A percentile compares a stretch with the other conserved stretches of the same genome.
Conservation (phyloP, 2,113 vertebrate genomes). For the Megalops atlanticus region DNA sequence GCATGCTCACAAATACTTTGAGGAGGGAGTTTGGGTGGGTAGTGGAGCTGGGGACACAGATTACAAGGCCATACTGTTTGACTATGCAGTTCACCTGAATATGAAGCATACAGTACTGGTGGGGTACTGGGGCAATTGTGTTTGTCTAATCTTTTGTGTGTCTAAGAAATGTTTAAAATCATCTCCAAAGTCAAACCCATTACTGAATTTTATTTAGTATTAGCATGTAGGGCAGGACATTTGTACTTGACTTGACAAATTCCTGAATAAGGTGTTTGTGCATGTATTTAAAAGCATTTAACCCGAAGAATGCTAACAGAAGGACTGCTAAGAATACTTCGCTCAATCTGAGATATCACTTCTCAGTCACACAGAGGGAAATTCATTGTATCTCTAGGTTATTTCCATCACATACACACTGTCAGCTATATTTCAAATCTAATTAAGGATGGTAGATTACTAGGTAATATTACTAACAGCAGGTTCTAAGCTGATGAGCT, state of each 20-base stretch:
- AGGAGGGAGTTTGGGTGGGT: too few species aligned
- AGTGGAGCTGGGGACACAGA: too few species aligned
- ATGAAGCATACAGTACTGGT: too few species aligned
- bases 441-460: not conserved
- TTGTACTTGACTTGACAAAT: not conserved
- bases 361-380: too few species aligned
- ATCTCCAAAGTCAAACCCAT: not conserved
- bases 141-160: too few species aligned
- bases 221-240: not conserved
- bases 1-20: too few species aligned
- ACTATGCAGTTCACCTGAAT: too few species aligned
- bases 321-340: too few species aligned
- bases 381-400: too few species aligned
- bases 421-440: not conserved
- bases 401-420: not conserved
- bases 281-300: not conserved
- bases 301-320: not conserved
- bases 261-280: not conserved
- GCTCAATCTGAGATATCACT: too few species aligned
- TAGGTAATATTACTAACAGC: not conserved
- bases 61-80: too few species aligned
- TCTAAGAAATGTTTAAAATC: not conserved
- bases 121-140: too few species aligned
- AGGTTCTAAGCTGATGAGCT: not conserved
- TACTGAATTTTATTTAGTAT: not conserved